Evolutionary conservation across 2,797 vertebrate species (phyloP).

Genomic region (Enteromius treurensis): DNA sequence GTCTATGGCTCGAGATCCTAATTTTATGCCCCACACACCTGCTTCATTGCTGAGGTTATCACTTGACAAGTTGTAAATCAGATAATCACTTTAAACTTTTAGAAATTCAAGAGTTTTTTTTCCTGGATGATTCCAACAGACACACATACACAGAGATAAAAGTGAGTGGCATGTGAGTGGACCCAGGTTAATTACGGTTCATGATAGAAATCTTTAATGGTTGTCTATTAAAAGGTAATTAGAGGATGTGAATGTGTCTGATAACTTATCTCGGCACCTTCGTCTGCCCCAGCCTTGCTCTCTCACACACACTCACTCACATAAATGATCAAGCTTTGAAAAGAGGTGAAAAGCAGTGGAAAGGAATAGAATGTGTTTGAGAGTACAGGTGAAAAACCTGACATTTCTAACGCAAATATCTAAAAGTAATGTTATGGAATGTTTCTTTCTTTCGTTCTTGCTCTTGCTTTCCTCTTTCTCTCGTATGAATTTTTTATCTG

Average conservation of each 20-base stretch:
- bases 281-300: conserved; percentile 42
- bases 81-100: conserved; percentile 50
- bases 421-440: conserved; percentile 39
- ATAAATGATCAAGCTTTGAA: conserved; percentile 4
- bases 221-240: conserved; percentile 82
- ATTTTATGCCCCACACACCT: conserved; percentile 20
- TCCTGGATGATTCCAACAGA: conserved; percentile 9
- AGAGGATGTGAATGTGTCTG: conserved; percentile 73
- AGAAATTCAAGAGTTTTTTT: conserved; percentile 28
- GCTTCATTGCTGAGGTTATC: conserved; percentile 44
- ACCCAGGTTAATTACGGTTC: conserved; percentile 73
- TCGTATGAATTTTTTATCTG: conserved; percentile 73
- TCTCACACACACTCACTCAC: conserved; percentile 39
- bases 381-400: background rate
- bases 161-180: conserved; percentile 40
- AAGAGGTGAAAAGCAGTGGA: conserved; percentile 11
- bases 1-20: background rate
- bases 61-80: conserved; percentile 48
- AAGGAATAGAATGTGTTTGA: background rate
- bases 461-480: conserved; percentile 21
- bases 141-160: conserved; percentile 46
- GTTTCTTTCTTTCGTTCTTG: conserved; percentile 12
- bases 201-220: conserved; percentile 78
- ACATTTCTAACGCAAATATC: conserved; percentile 3
- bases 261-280: conserved; percentile 69